These are phyloP conservation scores for Gallinago paraguaiae DNA, from an alignment of 2,113 vertebrate genomes.

Conservation along the genomic window DNA sequence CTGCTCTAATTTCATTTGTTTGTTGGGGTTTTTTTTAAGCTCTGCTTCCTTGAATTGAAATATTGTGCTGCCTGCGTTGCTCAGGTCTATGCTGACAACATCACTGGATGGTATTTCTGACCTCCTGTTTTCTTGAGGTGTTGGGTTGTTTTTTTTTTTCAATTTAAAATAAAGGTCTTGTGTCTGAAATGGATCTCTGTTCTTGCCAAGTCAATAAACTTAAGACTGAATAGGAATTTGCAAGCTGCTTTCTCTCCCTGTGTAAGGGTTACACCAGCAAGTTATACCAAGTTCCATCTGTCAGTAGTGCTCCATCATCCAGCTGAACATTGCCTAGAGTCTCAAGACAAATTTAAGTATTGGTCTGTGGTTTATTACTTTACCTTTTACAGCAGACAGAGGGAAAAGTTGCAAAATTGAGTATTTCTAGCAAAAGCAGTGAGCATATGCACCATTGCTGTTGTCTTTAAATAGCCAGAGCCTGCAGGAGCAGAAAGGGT, in stretches of 20 bases:
- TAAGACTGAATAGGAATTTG: background rate
- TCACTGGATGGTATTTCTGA: background rate
- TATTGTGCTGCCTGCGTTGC: background rate
- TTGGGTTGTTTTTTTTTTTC: background rate
- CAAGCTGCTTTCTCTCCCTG: background rate
- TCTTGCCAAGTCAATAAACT: background rate
- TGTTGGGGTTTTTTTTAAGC: background rate
- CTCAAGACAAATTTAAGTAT: background rate
- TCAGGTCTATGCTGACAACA: background rate
- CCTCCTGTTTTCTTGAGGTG: background rate
- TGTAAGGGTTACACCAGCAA: background rate
- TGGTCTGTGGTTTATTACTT: background rate
- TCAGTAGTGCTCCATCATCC: background rate
- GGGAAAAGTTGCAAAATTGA: background rate
- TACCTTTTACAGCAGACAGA: background rate
- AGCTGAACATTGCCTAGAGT: background rate
- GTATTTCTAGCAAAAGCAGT: background rate
- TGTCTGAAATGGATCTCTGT: background rate
- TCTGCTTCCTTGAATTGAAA: background rate
- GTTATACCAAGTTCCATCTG: background rate
- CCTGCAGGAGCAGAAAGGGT: background rate
- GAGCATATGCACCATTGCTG: background rate
- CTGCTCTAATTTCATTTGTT: background rate
- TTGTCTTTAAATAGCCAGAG: background rate
- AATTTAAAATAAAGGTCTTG: background rate